phyloP scores from a whole-genome alignment of 2,888 invertebrate genomes.

The Unio pictorum region DNA sequence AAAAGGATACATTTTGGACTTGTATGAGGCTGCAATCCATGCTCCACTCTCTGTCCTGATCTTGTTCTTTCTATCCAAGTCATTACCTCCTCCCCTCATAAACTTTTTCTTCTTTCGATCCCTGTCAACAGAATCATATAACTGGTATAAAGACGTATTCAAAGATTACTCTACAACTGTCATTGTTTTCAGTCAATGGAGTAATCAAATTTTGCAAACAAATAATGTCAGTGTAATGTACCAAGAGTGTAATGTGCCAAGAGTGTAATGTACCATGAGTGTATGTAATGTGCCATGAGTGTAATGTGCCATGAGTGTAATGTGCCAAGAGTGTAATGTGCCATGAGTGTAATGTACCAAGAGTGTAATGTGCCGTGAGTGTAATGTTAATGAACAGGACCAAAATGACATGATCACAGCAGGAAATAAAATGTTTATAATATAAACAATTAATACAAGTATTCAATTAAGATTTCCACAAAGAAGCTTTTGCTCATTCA shows the following conservation, averaged over 20 bases:
- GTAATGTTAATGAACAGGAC: background rate
- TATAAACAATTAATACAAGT: too few relatives aligned
- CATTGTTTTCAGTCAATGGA: background rate
- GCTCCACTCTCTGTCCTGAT: constrained; percentile 96
- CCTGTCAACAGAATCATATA: constrained; percentile 74
- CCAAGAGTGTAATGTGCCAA: too few relatives aligned
- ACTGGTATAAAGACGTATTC: background rate
- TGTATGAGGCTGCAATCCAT: constrained; percentile 94
- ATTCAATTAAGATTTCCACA: too few relatives aligned
- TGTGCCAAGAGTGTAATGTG: background rate
- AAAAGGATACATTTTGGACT: constrained; percentile 81
- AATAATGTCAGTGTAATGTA: background rate
- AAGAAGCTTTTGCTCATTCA: too few relatives aligned
- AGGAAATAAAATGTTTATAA: too few relatives aligned
- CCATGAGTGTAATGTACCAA: background rate
- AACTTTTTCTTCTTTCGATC: constrained; percentile 97
- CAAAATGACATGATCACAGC: background rate
- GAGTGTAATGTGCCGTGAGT: too few relatives aligned
- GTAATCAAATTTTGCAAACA: too few relatives aligned
- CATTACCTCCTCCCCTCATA: constrained; percentile 74
- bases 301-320: background rate
- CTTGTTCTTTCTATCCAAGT: constrained; percentile 77
- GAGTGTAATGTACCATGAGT: background rate
- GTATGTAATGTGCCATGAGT: too few relatives aligned
- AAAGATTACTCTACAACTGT: background rate